Conservation (phyloP, 2,113 vertebrate species). For the Spizaetus ornatus region DNA sequence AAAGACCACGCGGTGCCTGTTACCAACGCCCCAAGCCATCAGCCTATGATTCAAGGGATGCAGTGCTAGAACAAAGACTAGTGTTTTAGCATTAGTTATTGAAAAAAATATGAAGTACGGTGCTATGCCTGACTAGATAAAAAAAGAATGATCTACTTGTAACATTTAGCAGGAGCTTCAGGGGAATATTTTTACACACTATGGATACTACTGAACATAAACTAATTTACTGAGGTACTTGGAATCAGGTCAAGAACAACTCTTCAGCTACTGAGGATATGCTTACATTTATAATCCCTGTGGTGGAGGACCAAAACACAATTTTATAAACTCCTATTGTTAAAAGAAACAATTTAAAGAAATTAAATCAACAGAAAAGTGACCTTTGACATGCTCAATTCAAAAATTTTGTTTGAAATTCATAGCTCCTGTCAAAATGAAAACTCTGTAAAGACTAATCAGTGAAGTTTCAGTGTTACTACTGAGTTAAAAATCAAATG, state of each 20-base stretch:
- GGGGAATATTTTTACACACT: constrained; percentile 34
- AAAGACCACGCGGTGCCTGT: not conserved
- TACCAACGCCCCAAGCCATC: not conserved
- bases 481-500: not conserved
- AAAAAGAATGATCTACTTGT: not conserved
- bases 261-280: not conserved
- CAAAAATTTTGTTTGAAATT: not conserved
- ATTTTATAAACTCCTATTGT: not conserved
- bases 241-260: constrained; percentile 50
- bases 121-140: not conserved
- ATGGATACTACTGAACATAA: constrained; percentile 43
- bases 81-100: not conserved
- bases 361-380: not conserved
- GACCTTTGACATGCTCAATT: not conserved
- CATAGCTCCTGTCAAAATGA: not conserved
- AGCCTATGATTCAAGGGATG: not conserved
- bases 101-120: not conserved
- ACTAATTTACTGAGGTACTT: constrained; percentile 34
- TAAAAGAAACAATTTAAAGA: constrained; percentile 15
- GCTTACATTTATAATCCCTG: constrained; percentile 32
- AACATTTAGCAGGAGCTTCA: constrained; percentile 28
- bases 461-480: not conserved
- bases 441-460: not conserved
- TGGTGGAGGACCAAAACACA: not conserved
- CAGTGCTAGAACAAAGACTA: not conserved